Base-by-base conservation (phyloP, 2,113 vertebrate species). In the Beaufortia kweichowensis region DNA sequence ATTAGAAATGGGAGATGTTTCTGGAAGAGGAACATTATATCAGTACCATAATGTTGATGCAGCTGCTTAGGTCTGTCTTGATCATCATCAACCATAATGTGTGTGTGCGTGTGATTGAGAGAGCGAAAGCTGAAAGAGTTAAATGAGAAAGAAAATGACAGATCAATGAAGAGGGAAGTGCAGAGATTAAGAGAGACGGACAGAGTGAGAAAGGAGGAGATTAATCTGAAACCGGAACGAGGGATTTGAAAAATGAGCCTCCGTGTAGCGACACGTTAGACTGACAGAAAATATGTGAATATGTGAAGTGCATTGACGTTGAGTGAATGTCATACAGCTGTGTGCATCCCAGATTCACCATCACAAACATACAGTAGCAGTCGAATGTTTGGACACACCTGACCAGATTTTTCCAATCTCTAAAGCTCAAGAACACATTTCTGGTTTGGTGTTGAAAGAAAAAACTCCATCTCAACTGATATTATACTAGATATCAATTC, bases 1-100 rank as follows among this genome's bases (percentile, higher is more conserved):
- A 86, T 81, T 87, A 87, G 88, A 88, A 69, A 64, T 76, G 66
- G 31, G 10, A 81, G 86, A 80, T 87, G 85, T 89, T 89, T 90
- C 87, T 53, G n/a, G 6, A 76, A 56, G 67, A 21, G 77, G 84
- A 85, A 79, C 76, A 75, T 75, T 73, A 79, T 73, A 33, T 35
- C 50, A 57, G 28, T 71, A 84, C 82, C 77, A 76, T 87, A 87
- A 88, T 71, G 84, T 88, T 86, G 76, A 6, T 84, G 75, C n/a
- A 79, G 82, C 82, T 55, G 65, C 76, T 46, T 6, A 76, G 79
- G 84, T 82, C 80, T 21, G 39, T 79, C 76, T 77, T 74, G n/a
- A 75, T 77, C 71, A 79, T 79, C 81, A 75, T 78, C 79, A 82
- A 80, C 63, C 79, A 35, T 64, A 41, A 8, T 63, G 26, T 31